These are phyloP conservation scores for Carassius carassius DNA, from an alignment of 2,113 vertebrate genomes.

Conservation along the genomic window DNA sequence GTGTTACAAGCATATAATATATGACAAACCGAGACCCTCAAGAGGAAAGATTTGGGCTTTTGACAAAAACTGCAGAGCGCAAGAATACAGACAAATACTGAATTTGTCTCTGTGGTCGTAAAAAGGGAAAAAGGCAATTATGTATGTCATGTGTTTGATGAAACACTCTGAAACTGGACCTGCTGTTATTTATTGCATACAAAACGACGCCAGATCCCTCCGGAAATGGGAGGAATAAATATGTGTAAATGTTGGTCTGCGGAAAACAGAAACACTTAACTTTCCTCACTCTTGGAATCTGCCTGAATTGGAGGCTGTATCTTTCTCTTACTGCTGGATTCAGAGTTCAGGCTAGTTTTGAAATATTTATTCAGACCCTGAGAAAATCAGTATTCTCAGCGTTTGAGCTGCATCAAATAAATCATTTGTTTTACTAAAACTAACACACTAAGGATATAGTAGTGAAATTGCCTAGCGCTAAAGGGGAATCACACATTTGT, in stretches of 20 bases:
- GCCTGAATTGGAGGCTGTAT: neutral
- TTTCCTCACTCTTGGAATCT: neutral
- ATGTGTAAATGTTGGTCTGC: constrained; percentile 21
- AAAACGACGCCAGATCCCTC: constrained; percentile 54
- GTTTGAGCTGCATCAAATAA: neutral
- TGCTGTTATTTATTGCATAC: constrained; percentile 58
- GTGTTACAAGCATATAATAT: neutral
- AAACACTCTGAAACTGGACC: constrained; percentile 53
- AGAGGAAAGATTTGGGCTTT: constrained; percentile 43
- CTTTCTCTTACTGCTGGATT: neutral
- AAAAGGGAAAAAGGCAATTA: constrained; percentile 51
- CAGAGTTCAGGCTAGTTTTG: neutral
- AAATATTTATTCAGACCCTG: neutral
- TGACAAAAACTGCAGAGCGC: constrained; percentile 62
- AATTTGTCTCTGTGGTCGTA: constrained; percentile 57
- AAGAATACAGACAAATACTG: constrained; percentile 39
- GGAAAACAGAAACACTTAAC: neutral
- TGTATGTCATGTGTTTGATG: constrained; percentile 64
- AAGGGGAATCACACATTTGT: neutral
- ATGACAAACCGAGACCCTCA: neutral
- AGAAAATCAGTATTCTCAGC: neutral
- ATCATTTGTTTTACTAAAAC: neutral
- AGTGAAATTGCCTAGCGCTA: neutral
- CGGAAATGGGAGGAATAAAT: constrained; percentile 19
- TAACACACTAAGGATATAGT: neutral